Percentiles rank a stretch among this genome's conserved stretches.
Evolutionary conservation across 2,888 invertebrate species (phyloP).

Genomic region (Drosophila flavopinicola): DNA sequence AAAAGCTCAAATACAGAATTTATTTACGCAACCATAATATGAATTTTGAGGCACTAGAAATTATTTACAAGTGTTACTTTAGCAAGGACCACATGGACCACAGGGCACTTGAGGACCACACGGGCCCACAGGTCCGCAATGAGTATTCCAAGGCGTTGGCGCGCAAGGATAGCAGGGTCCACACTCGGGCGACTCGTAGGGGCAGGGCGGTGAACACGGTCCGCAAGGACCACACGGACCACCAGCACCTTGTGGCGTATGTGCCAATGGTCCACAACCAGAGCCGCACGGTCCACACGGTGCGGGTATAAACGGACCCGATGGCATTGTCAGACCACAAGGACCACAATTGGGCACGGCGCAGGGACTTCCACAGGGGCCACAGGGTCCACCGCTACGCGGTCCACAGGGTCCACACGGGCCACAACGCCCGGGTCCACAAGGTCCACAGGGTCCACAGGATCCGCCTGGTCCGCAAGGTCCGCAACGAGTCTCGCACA

Average conservation of each 20-base stretch:
- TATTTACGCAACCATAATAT: too few relatives aligned
- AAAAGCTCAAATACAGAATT: background rate
- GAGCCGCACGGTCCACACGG: constrained; percentile 67
- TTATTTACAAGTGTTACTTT: background rate
- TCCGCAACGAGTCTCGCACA: constrained; percentile 19
- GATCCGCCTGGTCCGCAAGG: constrained; percentile 9
- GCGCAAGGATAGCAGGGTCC: constrained; percentile 20
- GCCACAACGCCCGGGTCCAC: constrained; percentile 3
- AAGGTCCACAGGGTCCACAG: constrained; percentile 1
- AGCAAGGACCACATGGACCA: constrained; percentile 22
- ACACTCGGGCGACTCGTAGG: constrained; percentile 20
- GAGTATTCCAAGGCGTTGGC: constrained; percentile 20
- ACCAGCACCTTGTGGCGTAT: constrained; percentile 24
- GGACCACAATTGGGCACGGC: constrained; percentile 18
- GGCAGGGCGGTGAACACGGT: constrained; percentile 41
- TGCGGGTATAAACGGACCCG: constrained; percentile 64
- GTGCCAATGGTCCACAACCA: constrained; percentile 68
- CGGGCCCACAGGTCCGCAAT: constrained; percentile 20
- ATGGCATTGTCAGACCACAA: constrained; percentile 71
- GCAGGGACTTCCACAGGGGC: constrained; percentile 7
- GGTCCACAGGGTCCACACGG: constrained; percentile 1
- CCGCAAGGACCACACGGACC: constrained; percentile 60
- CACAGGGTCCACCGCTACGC: constrained; percentile 5
- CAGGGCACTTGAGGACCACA: constrained; percentile 25
- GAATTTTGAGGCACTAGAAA: too few relatives aligned